phyloP scores from a whole-genome alignment of 2,113 vertebrate species.

The Girardinichthys multiradiatus region DNA sequence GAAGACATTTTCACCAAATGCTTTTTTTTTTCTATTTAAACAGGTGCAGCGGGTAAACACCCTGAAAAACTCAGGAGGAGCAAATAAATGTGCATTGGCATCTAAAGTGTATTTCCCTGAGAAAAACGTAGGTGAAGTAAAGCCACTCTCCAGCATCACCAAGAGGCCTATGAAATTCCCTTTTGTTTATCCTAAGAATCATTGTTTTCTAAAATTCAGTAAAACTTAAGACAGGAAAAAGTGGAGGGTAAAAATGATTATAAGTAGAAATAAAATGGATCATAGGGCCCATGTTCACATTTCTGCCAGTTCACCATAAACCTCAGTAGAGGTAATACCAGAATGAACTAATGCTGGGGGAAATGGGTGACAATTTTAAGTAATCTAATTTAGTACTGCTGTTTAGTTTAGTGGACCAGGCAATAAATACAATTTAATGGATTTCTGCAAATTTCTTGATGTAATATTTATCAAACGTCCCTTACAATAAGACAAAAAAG shows the following conservation, averaged over 20 bases:
- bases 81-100: conserved; percentile 29
- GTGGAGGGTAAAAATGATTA: too few species aligned
- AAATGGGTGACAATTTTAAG: not conserved
- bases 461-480: not conserved
- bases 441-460: not conserved
- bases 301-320: not conserved
- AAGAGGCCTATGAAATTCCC: not conserved
- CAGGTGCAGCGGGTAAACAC: conserved; percentile 7
- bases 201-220: not conserved
- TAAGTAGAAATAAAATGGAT: too few species aligned
- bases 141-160: conserved; percentile 6
- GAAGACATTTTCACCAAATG: conserved; percentile 35
- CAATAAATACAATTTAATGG: not conserved
- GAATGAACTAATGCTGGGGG: not conserved
- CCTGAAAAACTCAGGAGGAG: conserved; percentile 16
- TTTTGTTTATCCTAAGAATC: too few species aligned
- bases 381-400: not conserved
- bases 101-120: conserved; percentile 59
- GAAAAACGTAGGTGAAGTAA: conserved; percentile 38
- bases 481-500: conserved; percentile 9
- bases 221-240: too few species aligned
- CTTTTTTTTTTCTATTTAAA: not conserved
- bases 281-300: not conserved
- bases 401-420: not conserved
- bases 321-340: not conserved